Evolutionary conservation across 1,140 invertebrate species (phyloP), one percentile per base, ranked within the genome.

Genomic region (Chironomus tepperi): DNA sequence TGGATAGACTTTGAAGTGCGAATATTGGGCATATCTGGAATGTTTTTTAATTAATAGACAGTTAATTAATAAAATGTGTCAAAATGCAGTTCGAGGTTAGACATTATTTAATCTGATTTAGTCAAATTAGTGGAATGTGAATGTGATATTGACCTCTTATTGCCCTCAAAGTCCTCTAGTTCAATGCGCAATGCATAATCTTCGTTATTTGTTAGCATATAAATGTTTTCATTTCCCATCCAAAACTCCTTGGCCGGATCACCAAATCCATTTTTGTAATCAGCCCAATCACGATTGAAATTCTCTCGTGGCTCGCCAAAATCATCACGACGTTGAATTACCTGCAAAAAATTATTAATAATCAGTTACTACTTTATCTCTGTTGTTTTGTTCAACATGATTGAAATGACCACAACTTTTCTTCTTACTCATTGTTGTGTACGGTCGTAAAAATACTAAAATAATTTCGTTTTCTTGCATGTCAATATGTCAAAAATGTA

Each of bases 261-360:
- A 1, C 94, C 94, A 79, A 96, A 96, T 2, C 94, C 94, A 77
- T 93, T 91, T 79, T 94, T 93, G 81, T 97, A 97, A 79, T 95
- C 93, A 21, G 89, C 87, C 94, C 94, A 97, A 78, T 93, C 92
- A 16, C 93, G 84, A 80, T 94, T 93, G 85, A 97, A 97, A 80
- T 91, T 94, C 79, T 95, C 93, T 67, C 89, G 87, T 0, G 91
- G 89, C 8, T 95, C 89, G 0, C 91, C 92, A 78, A 92, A 93
- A 78, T 96, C 94, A 76, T 95, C 93, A 70, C 94, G 85, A 67
- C 94, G 84, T 87, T 96, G 93, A 76, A 96, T 94, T 0, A 96
- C 91, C 94, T 96, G 77, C 24, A 5, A 34, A 34, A n/a, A n/a
- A n/a, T n/a, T 34, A 34, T 34, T 34, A 34, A 34, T 34, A 34